Base-by-base conservation (phyloP, 92 coral and sea anemone species). In the Galaxea fascicularis region DNA sequence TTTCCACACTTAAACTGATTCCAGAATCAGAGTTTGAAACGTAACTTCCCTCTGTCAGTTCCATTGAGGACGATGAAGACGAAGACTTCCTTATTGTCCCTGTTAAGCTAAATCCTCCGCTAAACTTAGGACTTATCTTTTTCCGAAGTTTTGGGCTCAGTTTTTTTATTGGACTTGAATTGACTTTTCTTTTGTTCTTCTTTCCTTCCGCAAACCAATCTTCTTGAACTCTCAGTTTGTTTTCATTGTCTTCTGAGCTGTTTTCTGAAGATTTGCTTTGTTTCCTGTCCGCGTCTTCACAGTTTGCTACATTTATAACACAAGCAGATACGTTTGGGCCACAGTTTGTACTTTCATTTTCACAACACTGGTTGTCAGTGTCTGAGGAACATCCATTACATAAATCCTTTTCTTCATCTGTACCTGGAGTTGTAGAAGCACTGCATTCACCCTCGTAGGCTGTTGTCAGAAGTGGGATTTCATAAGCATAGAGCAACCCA, bases 401-500 rank as follows among this genome's bases (percentile, higher is more conserved):
- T 11, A 71, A 44, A 57, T 10, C 71, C 59, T 82, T 82, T 25
- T 82, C 78, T 62, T 82, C 86, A 58, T 57, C 86, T 24, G 86
- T 35, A 6, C 21, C 73, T 13, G 76, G 75, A 41, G 78, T 26
- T 10, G 67, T 41, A 1, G 86, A 71, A 17, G 78, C 13, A 44
- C 68, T 71, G 30, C 77, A 69, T 25, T 69, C 77, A 45, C 88
- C 89, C 78, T 69, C 93, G 57, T 91, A 70, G 56, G 65, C 39
- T 14, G 86, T 72, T 65, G 82, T 60, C 26, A 86, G 87, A 27
- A 79, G 86, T n/a, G 99, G 99, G 79, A 94, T 88, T 75, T 96
- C 98, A 68, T 94, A 96, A 4, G 98, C 99, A 77, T 94, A 96
- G 67, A 96, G 88, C 54, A 79, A 76, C 8, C 99, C 99, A 44